Conservation (phyloP, 2,113 vertebrate species). For the Acinonyx jubatus region DNA sequence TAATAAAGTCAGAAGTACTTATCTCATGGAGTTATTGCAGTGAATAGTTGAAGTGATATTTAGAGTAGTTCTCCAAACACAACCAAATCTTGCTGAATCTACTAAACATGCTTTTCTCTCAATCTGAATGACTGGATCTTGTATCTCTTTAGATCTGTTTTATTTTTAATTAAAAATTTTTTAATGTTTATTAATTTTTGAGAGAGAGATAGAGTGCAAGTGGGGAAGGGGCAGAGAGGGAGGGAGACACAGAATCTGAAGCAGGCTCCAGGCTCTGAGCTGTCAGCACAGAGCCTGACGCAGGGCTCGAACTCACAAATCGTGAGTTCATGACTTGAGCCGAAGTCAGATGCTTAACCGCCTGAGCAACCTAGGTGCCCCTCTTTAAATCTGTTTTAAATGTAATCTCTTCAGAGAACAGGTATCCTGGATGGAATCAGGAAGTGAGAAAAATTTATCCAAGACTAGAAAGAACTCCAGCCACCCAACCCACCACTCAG, state of each 20-base stretch:
- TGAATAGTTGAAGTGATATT: neutral
- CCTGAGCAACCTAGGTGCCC: neutral
- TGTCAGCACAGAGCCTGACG: too few species aligned
- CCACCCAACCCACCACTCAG: neutral
- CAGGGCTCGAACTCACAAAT: too few species aligned
- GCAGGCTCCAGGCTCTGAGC: too few species aligned
- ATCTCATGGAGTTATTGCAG: neutral
- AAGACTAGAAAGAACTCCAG: neutral
- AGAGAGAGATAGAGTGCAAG: too few species aligned
- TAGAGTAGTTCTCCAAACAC: neutral
- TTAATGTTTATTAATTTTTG: too few species aligned
- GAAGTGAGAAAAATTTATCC: neutral
- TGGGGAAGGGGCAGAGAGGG: too few species aligned
- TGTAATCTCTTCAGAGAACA: neutral
- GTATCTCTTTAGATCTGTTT: neutral
- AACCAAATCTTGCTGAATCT: neutral
- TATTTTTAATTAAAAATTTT: neutral
- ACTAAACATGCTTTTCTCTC: neutral
- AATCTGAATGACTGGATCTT: neutral
- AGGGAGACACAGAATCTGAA: too few species aligned
- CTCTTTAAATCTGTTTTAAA: neutral
- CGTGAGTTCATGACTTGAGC: too few species aligned
- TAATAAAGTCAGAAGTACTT: neutral
- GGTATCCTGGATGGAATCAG: neutral
- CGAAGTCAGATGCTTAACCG: too few species aligned